Evolutionary conservation across 2,888 invertebrate genomes (phyloP).

Genomic region (Tetranychus truncatus): DNA sequence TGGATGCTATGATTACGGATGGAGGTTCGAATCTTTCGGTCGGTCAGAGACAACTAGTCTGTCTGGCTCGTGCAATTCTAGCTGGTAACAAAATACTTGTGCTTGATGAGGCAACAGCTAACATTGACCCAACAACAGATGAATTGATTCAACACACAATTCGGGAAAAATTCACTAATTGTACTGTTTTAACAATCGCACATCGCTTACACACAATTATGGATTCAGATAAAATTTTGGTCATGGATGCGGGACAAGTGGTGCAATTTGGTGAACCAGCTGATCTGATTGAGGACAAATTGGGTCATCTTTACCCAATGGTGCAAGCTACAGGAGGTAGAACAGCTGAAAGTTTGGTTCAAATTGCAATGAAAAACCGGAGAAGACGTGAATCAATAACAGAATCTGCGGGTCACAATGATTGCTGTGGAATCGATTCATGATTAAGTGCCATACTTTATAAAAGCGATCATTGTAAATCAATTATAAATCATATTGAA

Average conservation of each 20-base stretch:
- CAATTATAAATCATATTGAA: not conserved
- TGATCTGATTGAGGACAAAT: slow-evolving; percentile 34
- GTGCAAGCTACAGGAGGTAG: slow-evolving; percentile 34
- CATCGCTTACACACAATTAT: slow-evolving; percentile 65
- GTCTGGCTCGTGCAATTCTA: slow-evolving; percentile 68
- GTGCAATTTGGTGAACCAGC: slow-evolving; percentile 49
- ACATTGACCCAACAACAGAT: slow-evolving; percentile 50
- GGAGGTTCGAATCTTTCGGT: slow-evolving; percentile 66
- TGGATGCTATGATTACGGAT: slow-evolving; percentile 51
- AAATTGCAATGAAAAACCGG: not conserved
- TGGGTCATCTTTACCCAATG: slow-evolving; percentile 32
- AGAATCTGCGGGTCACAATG: not conserved
- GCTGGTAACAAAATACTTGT: slow-evolving; percentile 63
- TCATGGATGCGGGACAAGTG: slow-evolving; percentile 51
- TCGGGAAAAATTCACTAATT: slow-evolving; percentile 54
- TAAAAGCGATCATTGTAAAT: not conserved
- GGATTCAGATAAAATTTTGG: slow-evolving; percentile 57
- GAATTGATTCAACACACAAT: slow-evolving; percentile 64
- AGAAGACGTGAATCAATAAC: not conserved
- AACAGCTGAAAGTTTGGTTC: slow-evolving; percentile 31
- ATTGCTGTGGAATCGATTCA: not conserved
- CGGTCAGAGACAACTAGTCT: slow-evolving; percentile 72
- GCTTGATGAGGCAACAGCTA: slow-evolving; percentile 79
- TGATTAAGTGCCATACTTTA: not conserved
- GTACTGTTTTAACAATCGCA: slow-evolving; percentile 33